A percentile compares a stretch with the other conserved stretches of the same genome.
phyloP scores from a whole-genome alignment of 1,140 invertebrate species.

The Bicyclus anynana region DNA sequence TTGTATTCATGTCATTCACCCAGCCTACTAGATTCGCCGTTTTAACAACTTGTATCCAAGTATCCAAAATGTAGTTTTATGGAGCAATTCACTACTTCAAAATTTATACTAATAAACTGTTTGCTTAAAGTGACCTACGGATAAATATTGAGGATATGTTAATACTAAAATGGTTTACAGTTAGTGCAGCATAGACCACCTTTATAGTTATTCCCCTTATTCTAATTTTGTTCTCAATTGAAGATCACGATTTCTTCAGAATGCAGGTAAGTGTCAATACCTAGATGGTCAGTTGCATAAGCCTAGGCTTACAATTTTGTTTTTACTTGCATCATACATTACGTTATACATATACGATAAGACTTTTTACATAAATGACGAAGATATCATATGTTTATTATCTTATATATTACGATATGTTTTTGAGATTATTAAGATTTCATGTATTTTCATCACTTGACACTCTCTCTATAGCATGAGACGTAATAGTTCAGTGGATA shows the following conservation, averaged over 20 bases:
- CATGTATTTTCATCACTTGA: too few relatives aligned
- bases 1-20: constrained; percentile 8
- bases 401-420: too few relatives aligned
- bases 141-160: constrained; percentile 1
- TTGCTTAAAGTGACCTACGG: background rate
- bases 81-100: too few relatives aligned
- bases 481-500: too few relatives aligned
- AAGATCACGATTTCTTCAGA: constrained; percentile 6
- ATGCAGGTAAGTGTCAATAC: constrained; percentile 9
- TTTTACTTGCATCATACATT: too few relatives aligned
- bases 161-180: background rate
- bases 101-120: background rate
- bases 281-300: background rate
- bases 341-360: too few relatives aligned
- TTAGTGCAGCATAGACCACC: constrained; percentile 12
- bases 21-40: constrained; percentile 17
- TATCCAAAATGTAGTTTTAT: too few relatives aligned
- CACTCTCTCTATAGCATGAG: too few relatives aligned
- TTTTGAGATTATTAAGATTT: too few relatives aligned
- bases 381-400: too few relatives aligned
- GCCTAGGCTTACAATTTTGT: background rate
- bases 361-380: too few relatives aligned
- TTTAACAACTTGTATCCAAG: constrained; percentile 1
- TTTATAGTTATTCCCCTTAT: constrained; percentile 9
- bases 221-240: constrained; percentile 10